Base-by-base conservation (phyloP, 2,113 vertebrate genomes). In the Salvelinus alpinus region DNA sequence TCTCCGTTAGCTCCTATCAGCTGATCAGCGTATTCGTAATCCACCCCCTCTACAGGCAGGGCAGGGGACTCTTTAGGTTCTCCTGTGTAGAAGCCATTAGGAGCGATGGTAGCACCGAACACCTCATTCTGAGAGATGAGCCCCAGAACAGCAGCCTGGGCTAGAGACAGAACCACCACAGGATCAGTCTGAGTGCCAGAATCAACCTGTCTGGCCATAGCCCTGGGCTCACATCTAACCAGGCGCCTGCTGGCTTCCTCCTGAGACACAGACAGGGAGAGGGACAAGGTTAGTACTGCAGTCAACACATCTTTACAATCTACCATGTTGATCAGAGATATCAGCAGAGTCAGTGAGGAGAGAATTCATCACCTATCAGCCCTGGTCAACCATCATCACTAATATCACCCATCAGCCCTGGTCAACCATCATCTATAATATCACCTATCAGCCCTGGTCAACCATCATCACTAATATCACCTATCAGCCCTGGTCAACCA, bases 141-240 rank as follows among this genome's bases (percentile, higher is more conserved):
- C 86, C 97, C 97, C 89, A 98, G 91, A 77, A 98, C 96, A 0
- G 96, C 97, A 0, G 97, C 97, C 92, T 99, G 97, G 1, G 97
- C 96, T 92, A 99, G 94, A 78, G 96, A 98, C 90, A 99, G 94
- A 89, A 98, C 97, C 80, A 99, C 97, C 84, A 98, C 97, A 0
- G 96, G 96, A 20, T 99, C 97, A 27, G 97, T 99, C 94, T 99
- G 97, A 51, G 97, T 98, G 90, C 96, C 96, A 79, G 93, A 95
- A 91, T 97, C 96, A 77, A 94, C 95, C 92, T 96, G 96, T 79
- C 95, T 93, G 82, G 96, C 94, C 97, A 98, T 98, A 79, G 89
- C 93, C 91, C 47, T 93, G 92, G 92, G 91, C 81, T 91, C 92
- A 92, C 78, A 88, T 93, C 82, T 84, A 91, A 92, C 92, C 94